Percentiles rank a stretch among this genome's conserved stretches.
These are phyloP conservation scores for Merluccius polli DNA, from an alignment of 2,797 vertebrate species.

Conservation along the genomic window DNA sequence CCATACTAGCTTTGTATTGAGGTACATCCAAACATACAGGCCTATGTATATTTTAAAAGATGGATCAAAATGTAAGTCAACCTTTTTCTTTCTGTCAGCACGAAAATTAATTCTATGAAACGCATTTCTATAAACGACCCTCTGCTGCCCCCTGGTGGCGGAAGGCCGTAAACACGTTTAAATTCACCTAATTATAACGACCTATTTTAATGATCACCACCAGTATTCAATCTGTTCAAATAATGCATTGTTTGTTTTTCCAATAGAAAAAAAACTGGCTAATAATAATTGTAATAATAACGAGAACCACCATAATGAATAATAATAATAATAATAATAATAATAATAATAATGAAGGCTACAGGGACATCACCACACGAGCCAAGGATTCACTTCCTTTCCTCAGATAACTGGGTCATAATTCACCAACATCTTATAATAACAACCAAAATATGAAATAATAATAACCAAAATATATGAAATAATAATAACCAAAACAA, in stretches of 20 bases:
- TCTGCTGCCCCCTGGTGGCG: not conserved
- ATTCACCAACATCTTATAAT: slow-evolving; percentile 76
- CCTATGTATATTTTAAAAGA: not conserved
- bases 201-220: not conserved
- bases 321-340: not conserved
- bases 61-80: not conserved
- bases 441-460: too few relatives aligned
- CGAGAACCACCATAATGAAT: too few relatives aligned
- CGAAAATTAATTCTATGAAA: not conserved
- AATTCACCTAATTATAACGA: not conserved
- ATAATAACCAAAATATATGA: too few relatives aligned
- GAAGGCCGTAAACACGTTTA: not conserved
- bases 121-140: not conserved
- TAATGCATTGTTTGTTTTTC: not conserved
- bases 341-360: not conserved
- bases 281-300: not conserved
- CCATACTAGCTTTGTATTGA: not conserved
- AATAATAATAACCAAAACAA: too few relatives aligned
- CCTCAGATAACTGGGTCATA: slow-evolving; percentile 62
- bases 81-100: not conserved
- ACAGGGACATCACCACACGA: too few relatives aligned
- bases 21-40: not conserved
- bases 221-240: not conserved
- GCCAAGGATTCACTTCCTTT: too few relatives aligned
- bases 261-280: not conserved